Conservation (phyloP, 1,140 invertebrate genomes). For the Hypsibius dujardini region DNA sequence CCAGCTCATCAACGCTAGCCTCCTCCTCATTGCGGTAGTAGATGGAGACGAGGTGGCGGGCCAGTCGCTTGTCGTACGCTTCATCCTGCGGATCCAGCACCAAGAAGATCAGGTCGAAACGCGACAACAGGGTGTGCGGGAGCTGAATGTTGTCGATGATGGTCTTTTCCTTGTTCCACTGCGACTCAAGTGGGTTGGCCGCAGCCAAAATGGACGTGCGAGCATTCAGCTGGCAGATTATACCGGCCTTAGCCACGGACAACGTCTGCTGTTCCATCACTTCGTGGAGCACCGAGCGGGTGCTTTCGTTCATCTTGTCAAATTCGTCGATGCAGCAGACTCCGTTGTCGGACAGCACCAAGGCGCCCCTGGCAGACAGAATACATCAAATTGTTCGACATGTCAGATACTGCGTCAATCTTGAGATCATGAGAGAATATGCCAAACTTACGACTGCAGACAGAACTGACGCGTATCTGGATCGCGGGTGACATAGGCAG, state of each 20-base stretch:
- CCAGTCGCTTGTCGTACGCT: constrained; percentile 69
- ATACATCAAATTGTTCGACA: no score
- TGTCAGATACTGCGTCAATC: neutral
- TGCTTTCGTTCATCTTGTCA: constrained; percentile 98
- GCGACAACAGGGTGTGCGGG: constrained; percentile 85
- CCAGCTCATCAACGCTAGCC: constrained; percentile 55
- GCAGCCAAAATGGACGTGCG: constrained; percentile 92
- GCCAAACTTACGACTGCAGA: constrained; percentile 60
- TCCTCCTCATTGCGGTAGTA: constrained; percentile 63
- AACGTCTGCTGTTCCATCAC: constrained; percentile 92
- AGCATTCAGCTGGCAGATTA: constrained; percentile 96
- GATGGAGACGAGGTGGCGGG: constrained; percentile 77
- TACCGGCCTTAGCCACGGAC: constrained; percentile 96
- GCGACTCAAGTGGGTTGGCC: constrained; percentile 91
- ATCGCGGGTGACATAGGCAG: constrained; percentile 96
- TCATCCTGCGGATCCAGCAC: constrained; percentile 91
- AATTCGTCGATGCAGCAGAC: constrained; percentile 99
- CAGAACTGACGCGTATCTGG: constrained; percentile 85
- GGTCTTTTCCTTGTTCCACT: constrained; percentile 92
- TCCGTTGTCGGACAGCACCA: constrained; percentile 93
- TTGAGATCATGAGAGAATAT: neutral
- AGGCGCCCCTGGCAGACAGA: constrained; percentile 50
- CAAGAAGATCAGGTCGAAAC: constrained; percentile 94
- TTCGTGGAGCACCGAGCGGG: constrained; percentile 86
- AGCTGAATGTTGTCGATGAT: constrained; percentile 90